phyloP scores from a whole-genome alignment of 2,888 invertebrate species.

The Morinoia aosen region DNA sequence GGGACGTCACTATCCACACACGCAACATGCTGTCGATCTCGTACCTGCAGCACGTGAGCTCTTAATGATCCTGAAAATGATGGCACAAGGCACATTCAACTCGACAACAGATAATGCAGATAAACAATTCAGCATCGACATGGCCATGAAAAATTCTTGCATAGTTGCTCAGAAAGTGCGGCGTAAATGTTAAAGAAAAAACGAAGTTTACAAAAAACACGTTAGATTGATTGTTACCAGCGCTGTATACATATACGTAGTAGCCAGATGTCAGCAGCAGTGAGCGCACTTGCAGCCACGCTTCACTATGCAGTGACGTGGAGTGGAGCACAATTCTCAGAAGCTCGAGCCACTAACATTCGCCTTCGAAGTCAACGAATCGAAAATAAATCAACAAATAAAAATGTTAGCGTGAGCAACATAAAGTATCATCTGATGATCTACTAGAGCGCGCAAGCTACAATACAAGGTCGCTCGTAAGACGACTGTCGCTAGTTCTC shows the following conservation, averaged over 20 bases:
- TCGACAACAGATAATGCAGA: background rate
- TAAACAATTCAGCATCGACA: background rate
- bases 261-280: background rate
- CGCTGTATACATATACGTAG: too few species aligned
- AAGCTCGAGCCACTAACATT: background rate
- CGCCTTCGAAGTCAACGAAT: background rate
- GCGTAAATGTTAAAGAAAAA: too few species aligned
- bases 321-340: background rate
- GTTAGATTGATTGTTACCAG: too few species aligned
- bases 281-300: background rate
- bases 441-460: conserved; percentile 54
- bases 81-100: background rate
- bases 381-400: background rate
- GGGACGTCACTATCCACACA: conserved; percentile 69
- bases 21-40: conserved; percentile 69
- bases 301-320: background rate
- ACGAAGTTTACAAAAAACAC: too few species aligned
- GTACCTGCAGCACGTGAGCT: conserved; percentile 69
- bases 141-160: background rate
- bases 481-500: conserved; percentile 64
- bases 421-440: background rate
- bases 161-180: too few species aligned
- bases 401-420: background rate
- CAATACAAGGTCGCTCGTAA: conserved; percentile 65
- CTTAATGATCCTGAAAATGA: background rate